These are phyloP conservation scores for Spondyliosoma cantharus DNA, from an alignment of 2,797 vertebrate genomes.

Conservation along the genomic window DNA sequence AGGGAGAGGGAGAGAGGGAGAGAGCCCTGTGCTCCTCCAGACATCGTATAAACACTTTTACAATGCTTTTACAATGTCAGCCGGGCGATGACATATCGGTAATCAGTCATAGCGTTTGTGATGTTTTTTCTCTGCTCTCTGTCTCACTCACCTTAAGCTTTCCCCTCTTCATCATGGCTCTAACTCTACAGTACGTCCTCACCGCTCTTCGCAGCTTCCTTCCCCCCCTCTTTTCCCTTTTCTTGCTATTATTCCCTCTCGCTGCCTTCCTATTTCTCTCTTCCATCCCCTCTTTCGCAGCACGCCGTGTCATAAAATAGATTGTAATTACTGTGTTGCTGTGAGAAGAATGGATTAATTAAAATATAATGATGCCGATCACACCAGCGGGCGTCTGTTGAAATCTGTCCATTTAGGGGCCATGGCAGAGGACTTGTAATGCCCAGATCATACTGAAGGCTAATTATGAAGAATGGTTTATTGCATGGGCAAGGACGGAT, in stretches of 20 bases:
- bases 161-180: slow-evolving; percentile 30
- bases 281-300: slow-evolving; percentile 70
- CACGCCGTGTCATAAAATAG: slow-evolving; percentile 77
- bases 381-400: slow-evolving; percentile 77
- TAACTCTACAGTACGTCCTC: slow-evolving; percentile 35
- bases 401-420: slow-evolving; percentile 81
- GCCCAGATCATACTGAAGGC: slow-evolving; percentile 76
- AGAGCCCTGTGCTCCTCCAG: slow-evolving; percentile 56
- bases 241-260: slow-evolving; percentile 42
- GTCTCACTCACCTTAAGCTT: slow-evolving; percentile 58
- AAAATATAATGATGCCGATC: slow-evolving; percentile 84
- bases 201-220: slow-evolving; percentile 41
- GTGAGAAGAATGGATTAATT: slow-evolving; percentile 85
- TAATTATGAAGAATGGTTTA: slow-evolving; percentile 83
- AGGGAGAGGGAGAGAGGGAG: slow-evolving; percentile 5
- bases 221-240: slow-evolving; percentile 26
- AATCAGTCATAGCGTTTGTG: slow-evolving; percentile 76
- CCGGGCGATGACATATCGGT: slow-evolving; percentile 70
- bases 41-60: slow-evolving; percentile 81
- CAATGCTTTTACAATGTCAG: slow-evolving; percentile 80
- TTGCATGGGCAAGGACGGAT: slow-evolving; percentile 70
- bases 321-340: slow-evolving; percentile 82
- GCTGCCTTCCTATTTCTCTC: slow-evolving; percentile 55
- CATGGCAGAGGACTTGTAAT: slow-evolving; percentile 79
- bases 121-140: slow-evolving; percentile 66